phyloP scores from a whole-genome alignment of 1,140 invertebrate genomes.

The Euwallacea similis region DNA sequence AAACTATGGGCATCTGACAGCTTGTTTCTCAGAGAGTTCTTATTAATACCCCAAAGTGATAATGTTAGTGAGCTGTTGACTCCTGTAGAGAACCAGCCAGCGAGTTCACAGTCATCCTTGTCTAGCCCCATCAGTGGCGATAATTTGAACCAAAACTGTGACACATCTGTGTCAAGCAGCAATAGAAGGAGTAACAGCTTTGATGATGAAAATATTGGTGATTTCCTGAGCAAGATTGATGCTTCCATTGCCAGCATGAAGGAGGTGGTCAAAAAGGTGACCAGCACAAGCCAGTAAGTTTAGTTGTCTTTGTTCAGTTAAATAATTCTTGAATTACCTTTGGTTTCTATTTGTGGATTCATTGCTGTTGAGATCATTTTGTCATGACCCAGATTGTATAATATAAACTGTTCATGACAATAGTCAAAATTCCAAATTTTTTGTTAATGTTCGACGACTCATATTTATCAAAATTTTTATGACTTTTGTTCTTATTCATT shows the following conservation, averaged over 20 bases:
- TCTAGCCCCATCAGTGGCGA: conserved; percentile 30
- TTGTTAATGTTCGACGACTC: too few species aligned
- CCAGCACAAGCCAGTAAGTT: conserved; percentile 78
- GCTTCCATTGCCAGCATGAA: conserved; percentile 81
- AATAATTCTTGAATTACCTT: too few species aligned
- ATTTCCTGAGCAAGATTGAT: conserved; percentile 86
- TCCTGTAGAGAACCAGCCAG: not conserved
- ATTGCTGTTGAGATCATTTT: too few species aligned
- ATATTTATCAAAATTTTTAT: too few species aligned
- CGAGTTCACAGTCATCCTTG: conserved; percentile 27
- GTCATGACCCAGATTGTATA: too few species aligned
- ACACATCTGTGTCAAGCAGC: conserved; percentile 16
- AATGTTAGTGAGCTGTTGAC: conserved; percentile 58
- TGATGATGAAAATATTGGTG: conserved; percentile 70
- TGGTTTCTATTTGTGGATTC: too few species aligned
- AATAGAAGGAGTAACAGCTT: conserved; percentile 31
- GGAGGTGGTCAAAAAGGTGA: conserved; percentile 79
- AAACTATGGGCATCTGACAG: conserved; percentile 87
- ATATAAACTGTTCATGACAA: too few species aligned
- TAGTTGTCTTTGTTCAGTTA: not conserved
- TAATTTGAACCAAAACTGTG: conserved; percentile 26
- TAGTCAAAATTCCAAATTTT: too few species aligned
- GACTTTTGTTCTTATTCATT: too few species aligned
- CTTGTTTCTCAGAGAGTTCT: conserved; percentile 79
- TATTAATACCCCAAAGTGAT: conserved; percentile 72